A percentile compares a stretch with the other conserved stretches of the same genome.
These are phyloP conservation scores for Cettia cetti DNA, from an alignment of 2,113 vertebrate species.

Conservation along the genomic window DNA sequence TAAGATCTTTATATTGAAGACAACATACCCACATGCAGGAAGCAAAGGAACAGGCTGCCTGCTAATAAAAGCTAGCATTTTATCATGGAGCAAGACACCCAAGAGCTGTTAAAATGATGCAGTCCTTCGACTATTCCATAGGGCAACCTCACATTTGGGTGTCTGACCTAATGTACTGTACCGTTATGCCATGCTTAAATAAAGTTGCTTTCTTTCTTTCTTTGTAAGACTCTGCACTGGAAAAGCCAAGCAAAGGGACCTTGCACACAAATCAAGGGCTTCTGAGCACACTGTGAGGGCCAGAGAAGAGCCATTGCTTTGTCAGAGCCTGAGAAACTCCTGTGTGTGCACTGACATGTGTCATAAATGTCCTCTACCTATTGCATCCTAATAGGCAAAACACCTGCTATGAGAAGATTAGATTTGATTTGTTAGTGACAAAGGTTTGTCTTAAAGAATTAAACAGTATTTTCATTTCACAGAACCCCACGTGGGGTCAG, in stretches of 20 bases:
- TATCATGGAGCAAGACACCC: not conserved
- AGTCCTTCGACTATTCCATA: constrained; percentile 17
- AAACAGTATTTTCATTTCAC: not conserved
- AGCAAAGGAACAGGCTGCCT: constrained; percentile 47
- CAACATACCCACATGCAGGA: constrained; percentile 25
- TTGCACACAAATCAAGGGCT: constrained; percentile 48
- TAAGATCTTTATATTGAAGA: constrained; percentile 53
- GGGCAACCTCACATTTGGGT: constrained; percentile 30
- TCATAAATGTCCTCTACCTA: not conserved
- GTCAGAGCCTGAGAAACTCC: not conserved
- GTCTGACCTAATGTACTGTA: constrained; percentile 1
- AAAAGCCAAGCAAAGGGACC: constrained; percentile 1
- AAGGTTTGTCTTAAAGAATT: not conserved
- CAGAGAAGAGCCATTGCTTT: not conserved
- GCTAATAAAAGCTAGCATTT: constrained; percentile 55
- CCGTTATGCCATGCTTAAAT: constrained; percentile 46
- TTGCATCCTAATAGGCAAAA: not conserved
- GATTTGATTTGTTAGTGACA: not conserved
- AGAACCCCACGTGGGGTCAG: rapidly evolving
- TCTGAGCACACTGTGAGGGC: not conserved
- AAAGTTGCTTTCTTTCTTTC: constrained; percentile 7
- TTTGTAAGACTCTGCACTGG: not conserved
- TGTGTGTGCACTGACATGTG: too few species aligned
- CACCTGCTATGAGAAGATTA: not conserved
- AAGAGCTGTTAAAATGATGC: constrained; percentile 58